Evolutionary conservation across 92 coral and sea anemone species (phyloP), one percentile per base, ranked within the genome.

Genomic region (Blastomussa wellsi): DNA sequence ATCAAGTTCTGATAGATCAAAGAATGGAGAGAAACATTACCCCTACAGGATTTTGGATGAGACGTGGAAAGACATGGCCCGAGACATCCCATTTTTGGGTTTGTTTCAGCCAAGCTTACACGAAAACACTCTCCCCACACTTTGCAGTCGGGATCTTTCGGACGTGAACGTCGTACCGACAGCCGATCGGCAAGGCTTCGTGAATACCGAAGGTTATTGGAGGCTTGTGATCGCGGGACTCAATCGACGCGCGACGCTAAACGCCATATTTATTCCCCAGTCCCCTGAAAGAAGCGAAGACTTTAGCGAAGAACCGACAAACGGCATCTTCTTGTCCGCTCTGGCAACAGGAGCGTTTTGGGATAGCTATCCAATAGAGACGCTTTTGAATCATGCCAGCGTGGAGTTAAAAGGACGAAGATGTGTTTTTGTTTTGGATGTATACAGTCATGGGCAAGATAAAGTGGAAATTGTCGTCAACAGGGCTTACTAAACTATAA

Each of bases 221-320:
- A 89, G 93, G 78, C 84, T 90, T 24, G 62, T 90, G 85, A 71
- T 90, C 10, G 69, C 84, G 4, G 93, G 91, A 17, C 73, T 87
- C 57, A 87, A 90, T 82, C 89, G 91, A 42, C 91, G 69, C 0
- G 86, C 86, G 31, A 74, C 76, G 16, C 68, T 90, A 19, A 88
- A 82, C 70, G 89, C 83, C 15, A 73, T 90, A 31, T 90, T 90
- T 65, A 64, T 90, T 38, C 93, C 93, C 37, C 87, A 81, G 55
- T 15, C 22, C 48, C 67, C 51, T 42, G 57, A 66, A 47, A 35
- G 35, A 44, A 44, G 38, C 33, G 84, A 29, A 24, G 47, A 38
- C 57, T 44, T 6, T 42, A 33, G 47, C 35, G 76, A 70, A 14
- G 74, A 36, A n/a, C 73, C 73, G 53, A 17, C 19, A 59, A 68